These are phyloP conservation scores for Sebastes matsubarae DNA, from an alignment of 2,797 vertebrate genomes.

Conservation along the genomic window DNA sequence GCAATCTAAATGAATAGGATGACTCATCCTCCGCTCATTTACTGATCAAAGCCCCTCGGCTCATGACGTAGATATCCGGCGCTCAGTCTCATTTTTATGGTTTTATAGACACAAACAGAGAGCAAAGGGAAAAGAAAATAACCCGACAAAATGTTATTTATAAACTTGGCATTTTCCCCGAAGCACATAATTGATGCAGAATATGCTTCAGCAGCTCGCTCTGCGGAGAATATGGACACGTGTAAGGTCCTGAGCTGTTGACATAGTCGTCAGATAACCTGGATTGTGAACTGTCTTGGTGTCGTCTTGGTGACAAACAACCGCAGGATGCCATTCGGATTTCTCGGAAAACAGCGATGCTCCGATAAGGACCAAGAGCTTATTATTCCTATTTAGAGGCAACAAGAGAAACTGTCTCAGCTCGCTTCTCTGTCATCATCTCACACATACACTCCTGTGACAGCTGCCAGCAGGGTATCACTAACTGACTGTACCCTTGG, in stretches of 20 bases:
- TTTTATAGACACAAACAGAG: conserved; percentile 51
- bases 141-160: conserved; percentile 60
- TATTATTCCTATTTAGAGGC: conserved; percentile 40
- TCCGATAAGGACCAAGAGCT: conserved; percentile 21
- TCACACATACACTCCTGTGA: conserved; percentile 15
- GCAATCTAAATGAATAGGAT: conserved; percentile 56
- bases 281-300: conserved; percentile 32
- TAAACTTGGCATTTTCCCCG: conserved; percentile 52
- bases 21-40: conserved; percentile 67
- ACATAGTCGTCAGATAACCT: conserved; percentile 36
- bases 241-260: conserved; percentile 17
- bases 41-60: conserved; percentile 62
- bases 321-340: conserved; percentile 41
- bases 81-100: conserved; percentile 44
- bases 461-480: conserved; percentile 42
- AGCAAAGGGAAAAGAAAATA: not conserved
- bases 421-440: conserved; percentile 15
- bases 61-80: conserved; percentile 54
- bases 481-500: conserved; percentile 33
- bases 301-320: conserved; percentile 43
- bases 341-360: conserved; percentile 33
- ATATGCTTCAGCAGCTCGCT: conserved; percentile 41
- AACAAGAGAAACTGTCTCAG: conserved; percentile 14
- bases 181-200: conserved; percentile 41
- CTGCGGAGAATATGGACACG: conserved; percentile 13